phyloP scores from a whole-genome alignment of 2,797 vertebrate genomes.

The Salmo trutta region DNA sequence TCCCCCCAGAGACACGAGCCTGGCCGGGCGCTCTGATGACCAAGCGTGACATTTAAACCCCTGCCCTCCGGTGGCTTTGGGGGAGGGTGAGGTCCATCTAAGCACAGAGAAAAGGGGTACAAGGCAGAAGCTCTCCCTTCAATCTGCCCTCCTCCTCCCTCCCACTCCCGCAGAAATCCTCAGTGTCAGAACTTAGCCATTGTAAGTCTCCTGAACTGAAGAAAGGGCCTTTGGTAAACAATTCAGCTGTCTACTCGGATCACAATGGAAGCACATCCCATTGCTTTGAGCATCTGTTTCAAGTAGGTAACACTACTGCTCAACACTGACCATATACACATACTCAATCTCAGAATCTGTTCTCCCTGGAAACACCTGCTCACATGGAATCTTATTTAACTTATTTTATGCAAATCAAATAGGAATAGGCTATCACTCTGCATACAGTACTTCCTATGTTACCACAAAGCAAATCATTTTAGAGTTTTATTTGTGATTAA shows the following conservation, averaged over 20 bases:
- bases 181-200: slow-evolving; percentile 62
- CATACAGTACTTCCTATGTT: slow-evolving; percentile 26
- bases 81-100: slow-evolving; percentile 63
- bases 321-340: slow-evolving; percentile 61
- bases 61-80: slow-evolving; percentile 72
- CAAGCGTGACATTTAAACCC: slow-evolving; percentile 81
- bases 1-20: slow-evolving; percentile 73
- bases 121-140: slow-evolving; percentile 58
- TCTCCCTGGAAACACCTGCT: slow-evolving; percentile 71
- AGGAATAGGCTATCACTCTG: slow-evolving; percentile 41
- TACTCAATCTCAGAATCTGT: slow-evolving; percentile 69
- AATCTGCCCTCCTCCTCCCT: slow-evolving; percentile 22
- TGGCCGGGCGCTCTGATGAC: slow-evolving; percentile 74
- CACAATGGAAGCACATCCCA: slow-evolving; percentile 76
- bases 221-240: slow-evolving; percentile 77
- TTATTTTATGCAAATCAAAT: slow-evolving; percentile 62
- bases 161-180: slow-evolving; percentile 57
- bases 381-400: slow-evolving; percentile 58
- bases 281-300: slow-evolving; percentile 75
- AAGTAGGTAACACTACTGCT: slow-evolving; percentile 54
- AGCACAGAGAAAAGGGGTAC: slow-evolving; percentile 58
- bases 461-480: slow-evolving; percentile 47
- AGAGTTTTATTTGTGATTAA: slow-evolving; percentile 40
- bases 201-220: slow-evolving; percentile 66
- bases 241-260: slow-evolving; percentile 78